phyloP scores from a whole-genome alignment of 2,113 vertebrate genomes.

The Brachionichthys hirsutus region DNA sequence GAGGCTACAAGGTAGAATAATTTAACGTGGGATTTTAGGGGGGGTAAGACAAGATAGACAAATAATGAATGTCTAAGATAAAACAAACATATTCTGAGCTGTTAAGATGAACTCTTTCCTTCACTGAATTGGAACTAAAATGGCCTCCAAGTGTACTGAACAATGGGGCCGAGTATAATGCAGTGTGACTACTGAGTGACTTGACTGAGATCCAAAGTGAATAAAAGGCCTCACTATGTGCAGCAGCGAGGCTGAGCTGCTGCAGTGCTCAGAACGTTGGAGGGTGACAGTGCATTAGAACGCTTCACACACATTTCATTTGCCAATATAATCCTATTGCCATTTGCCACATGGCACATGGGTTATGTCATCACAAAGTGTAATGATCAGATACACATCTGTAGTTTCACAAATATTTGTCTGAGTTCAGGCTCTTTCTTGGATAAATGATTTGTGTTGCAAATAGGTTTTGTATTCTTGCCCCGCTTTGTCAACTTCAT shows the following conservation, averaged over 20 bases:
- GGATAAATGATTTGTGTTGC: background rate
- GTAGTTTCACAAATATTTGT: constrained; percentile 28
- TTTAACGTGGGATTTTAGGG: background rate
- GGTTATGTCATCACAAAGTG: constrained; percentile 35
- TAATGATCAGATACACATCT: constrained; percentile 42
- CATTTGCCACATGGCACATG: constrained; percentile 53
- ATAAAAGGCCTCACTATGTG: constrained; percentile 77
- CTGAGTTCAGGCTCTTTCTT: constrained; percentile 12
- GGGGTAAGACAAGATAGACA: constrained; percentile 18
- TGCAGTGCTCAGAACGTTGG: constrained; percentile 70
- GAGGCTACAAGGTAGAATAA: background rate
- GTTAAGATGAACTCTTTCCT: constrained; percentile 63
- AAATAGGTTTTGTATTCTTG: no score
- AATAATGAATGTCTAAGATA: constrained; percentile 48
- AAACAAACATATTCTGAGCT: constrained; percentile 56
- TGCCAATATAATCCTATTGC: constrained; percentile 67
- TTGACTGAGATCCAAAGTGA: constrained; percentile 78
- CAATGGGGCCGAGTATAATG: constrained; percentile 79
- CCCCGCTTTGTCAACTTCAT: background rate
- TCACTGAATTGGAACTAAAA: constrained; percentile 76
- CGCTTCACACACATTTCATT: constrained; percentile 66
- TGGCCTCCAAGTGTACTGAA: constrained; percentile 76
- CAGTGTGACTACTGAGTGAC: constrained; percentile 78
- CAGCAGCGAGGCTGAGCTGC: constrained; percentile 67
- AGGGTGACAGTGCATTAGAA: constrained; percentile 68